Percentiles rank a stretch among this genome's conserved stretches.
These are phyloP conservation scores for Rhabditophanes sp. DNA, from an alignment of 2,888 invertebrate species.

Conservation along the genomic window DNA sequence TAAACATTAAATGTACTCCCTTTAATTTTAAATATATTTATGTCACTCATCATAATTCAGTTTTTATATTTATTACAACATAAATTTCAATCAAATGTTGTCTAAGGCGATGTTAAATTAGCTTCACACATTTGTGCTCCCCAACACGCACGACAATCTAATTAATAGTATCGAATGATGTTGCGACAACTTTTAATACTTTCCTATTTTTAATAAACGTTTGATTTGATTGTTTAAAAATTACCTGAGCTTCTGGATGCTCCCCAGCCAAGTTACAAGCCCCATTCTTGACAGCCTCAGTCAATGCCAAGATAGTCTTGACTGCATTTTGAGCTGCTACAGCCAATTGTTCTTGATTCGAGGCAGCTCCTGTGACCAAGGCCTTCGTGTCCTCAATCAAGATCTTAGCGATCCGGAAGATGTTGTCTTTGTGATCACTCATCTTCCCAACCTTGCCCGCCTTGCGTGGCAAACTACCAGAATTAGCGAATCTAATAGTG, in stretches of 20 bases:
- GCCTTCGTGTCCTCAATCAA: slow-evolving; percentile 97
- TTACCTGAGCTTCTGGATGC: slow-evolving; percentile 78
- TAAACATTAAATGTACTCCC: no score
- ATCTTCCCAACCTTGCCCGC: slow-evolving; percentile 14
- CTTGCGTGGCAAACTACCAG: slow-evolving; percentile 66
- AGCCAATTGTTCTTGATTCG: slow-evolving; percentile 66
- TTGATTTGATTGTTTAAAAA: no score
- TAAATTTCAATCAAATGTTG: no score
- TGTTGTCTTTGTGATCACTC: slow-evolving; percentile 30
- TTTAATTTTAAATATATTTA: no score
- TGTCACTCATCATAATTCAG: no score
- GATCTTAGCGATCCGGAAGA: slow-evolving; percentile 83
- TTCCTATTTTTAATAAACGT: no score
- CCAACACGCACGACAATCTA: no score
- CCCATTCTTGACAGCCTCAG: slow-evolving; percentile 90
- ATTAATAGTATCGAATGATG: no score
- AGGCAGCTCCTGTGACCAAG: slow-evolving; percentile 65
- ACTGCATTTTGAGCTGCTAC: slow-evolving; percentile 92
- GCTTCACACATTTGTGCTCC: no score
- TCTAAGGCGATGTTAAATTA: no score
- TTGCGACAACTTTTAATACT: no score
- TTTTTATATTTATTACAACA: no score
- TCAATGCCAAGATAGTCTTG: slow-evolving; percentile 80
- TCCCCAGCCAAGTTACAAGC: slow-evolving; percentile 81
- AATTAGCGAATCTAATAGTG: slow-evolving; percentile 96